Evolutionary conservation across 92 coral and sea anemone genomes (phyloP).

Genomic region (Parazoanthus swiftii): DNA sequence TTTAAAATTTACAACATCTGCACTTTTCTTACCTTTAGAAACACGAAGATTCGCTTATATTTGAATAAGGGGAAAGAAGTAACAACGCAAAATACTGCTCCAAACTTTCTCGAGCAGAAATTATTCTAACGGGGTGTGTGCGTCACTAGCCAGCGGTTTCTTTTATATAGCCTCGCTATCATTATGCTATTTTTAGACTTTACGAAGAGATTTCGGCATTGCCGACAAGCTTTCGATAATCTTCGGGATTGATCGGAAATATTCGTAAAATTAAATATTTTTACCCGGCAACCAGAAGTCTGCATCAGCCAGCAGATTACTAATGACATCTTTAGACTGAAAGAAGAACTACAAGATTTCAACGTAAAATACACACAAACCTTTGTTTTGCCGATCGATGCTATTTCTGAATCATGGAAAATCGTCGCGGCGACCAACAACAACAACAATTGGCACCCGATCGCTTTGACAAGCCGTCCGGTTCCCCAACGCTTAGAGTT

Average conservation of each 20-base stretch:
- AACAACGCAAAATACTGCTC: conserved; percentile 73
- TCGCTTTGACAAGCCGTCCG: neutral
- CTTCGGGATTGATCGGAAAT: neutral
- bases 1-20: neutral
- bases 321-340: neutral
- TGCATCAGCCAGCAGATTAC: neutral
- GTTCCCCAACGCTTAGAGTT: neutral
- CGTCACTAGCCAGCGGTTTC: conserved; percentile 81
- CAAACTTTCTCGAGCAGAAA: conserved; percentile 50
- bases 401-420: neutral
- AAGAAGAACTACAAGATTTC: neutral
- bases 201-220: conserved; percentile 50
- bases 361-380: neutral
- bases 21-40: conserved; percentile 19
- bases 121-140: conserved; percentile 83
- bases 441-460: neutral
- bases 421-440: neutral
- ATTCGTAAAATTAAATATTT: neutral
- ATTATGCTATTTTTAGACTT: conserved; percentile 74
- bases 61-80: conserved; percentile 49
- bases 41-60: conserved; percentile 23
- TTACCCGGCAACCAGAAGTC: neutral
- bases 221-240: neutral
- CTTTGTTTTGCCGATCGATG: neutral
- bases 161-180: conserved; percentile 84